Evolutionary conservation across 2,113 vertebrate genomes (phyloP).

Genomic region (Brevimyrus niger): DNA sequence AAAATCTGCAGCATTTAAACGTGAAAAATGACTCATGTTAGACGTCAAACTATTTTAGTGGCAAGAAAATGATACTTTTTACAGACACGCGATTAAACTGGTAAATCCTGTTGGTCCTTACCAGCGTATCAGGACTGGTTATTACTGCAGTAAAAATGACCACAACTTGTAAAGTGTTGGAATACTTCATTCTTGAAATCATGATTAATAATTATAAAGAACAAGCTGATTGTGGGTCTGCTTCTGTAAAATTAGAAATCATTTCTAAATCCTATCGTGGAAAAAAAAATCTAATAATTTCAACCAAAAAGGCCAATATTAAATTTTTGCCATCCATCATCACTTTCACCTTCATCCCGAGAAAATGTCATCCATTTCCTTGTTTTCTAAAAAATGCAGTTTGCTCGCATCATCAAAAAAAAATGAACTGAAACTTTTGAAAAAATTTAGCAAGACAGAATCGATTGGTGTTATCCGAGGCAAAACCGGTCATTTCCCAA

Average conservation of each 20-base stretch:
- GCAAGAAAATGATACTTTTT: neutral
- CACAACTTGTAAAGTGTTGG: neutral
- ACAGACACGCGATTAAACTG: neutral
- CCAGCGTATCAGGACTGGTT: neutral
- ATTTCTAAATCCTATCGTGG: neutral
- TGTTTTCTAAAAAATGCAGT: neutral
- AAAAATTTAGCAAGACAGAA: neutral
- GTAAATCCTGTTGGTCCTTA: neutral
- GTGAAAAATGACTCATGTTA: neutral
- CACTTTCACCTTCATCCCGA: neutral
- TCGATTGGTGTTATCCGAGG: neutral
- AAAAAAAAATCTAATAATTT: neutral
- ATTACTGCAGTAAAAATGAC: neutral
- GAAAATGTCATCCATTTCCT: neutral
- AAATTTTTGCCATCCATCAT: neutral
- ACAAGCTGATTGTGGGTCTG: neutral
- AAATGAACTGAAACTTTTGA: neutral
- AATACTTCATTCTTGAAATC: neutral
- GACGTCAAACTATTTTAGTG: neutral
- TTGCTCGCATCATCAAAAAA: neutral
- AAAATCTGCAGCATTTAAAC: neutral
- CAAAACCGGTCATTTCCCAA: neutral
- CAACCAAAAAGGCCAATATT: neutral
- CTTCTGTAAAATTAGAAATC: neutral
- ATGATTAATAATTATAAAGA: neutral